phyloP scores from a whole-genome alignment of 2,888 invertebrate genomes.

The Pantelozetes paolii region DNA sequence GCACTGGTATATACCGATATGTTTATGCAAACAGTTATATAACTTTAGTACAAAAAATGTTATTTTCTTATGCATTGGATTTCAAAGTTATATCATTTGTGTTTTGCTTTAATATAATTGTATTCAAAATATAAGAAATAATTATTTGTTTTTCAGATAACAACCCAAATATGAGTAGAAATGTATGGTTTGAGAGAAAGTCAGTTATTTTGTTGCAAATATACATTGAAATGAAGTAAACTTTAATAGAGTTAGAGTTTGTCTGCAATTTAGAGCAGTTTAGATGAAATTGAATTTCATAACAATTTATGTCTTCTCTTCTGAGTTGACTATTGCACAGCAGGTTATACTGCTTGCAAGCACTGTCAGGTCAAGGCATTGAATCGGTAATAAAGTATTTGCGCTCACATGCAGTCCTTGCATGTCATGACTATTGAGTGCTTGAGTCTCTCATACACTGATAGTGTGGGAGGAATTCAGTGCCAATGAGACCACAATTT shows the following conservation, averaged over 20 bases:
- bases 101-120: too few species aligned
- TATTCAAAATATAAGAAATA: too few species aligned
- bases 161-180: too few species aligned
- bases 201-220: too few species aligned
- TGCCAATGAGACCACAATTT: background rate
- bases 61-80: too few species aligned
- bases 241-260: background rate
- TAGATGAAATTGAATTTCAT: slow-evolving; percentile 1
- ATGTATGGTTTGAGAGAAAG: too few species aligned
- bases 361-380: slow-evolving; percentile 26
- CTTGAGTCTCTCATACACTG: background rate
- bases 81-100: too few species aligned
- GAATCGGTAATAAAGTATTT: slow-evolving; percentile 26
- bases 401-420: background rate
- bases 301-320: background rate
- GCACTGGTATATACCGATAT: slow-evolving; percentile 8
- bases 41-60: too few species aligned
- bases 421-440: slow-evolving; percentile 10
- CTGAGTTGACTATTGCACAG: background rate
- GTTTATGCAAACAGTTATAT: too few species aligned
- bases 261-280: slow-evolving; percentile 8
- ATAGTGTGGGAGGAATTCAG: slow-evolving; percentile 31
- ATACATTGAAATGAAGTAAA: too few species aligned
- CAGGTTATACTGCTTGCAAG: background rate
- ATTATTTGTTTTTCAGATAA: too few species aligned